These are phyloP conservation scores for Drosophila setosimentum DNA, from an alignment of 2,888 invertebrate species.

Conservation along the genomic window DNA sequence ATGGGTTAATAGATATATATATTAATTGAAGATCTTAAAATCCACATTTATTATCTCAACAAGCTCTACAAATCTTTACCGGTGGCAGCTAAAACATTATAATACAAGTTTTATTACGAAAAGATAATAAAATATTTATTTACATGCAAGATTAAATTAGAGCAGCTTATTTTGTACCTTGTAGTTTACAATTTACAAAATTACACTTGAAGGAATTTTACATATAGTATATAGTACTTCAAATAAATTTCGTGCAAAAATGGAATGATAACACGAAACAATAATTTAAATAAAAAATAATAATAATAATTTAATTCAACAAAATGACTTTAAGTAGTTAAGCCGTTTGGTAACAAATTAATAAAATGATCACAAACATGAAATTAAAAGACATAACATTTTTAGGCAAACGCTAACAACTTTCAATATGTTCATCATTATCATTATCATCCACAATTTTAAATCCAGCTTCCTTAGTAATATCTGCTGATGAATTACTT, in stretches of 20 bases:
- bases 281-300: slow-evolving; percentile 61
- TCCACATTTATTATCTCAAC: not conserved
- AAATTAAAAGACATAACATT: slow-evolving; percentile 19
- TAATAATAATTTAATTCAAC: slow-evolving; percentile 31
- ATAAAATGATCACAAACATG: slow-evolving; percentile 35
- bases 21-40: not conserved
- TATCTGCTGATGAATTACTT: slow-evolving; percentile 26
- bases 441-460: slow-evolving; percentile 62
- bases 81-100: not conserved
- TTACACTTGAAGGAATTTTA: slow-evolving; percentile 62
- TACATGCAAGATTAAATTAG: not conserved
- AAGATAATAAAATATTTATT: not conserved
- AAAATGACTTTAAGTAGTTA: slow-evolving; percentile 1
- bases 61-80: not conserved
- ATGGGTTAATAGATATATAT: not conserved
- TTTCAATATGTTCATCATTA: slow-evolving; percentile 22
- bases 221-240: slow-evolving; percentile 71
- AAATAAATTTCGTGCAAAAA: slow-evolving; percentile 67
- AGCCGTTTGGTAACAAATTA: slow-evolving; percentile 12
- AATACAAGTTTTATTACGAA: not conserved
- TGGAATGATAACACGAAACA: slow-evolving; percentile 59
- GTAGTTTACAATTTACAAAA: not conserved
- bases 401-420: slow-evolving; percentile 25
- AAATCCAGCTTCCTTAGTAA: slow-evolving; percentile 49
- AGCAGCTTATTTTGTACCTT: not conserved